These are phyloP conservation scores for Dicyrtoma fusca DNA, from an alignment of 2,888 invertebrate genomes.

Conservation along the genomic window DNA sequence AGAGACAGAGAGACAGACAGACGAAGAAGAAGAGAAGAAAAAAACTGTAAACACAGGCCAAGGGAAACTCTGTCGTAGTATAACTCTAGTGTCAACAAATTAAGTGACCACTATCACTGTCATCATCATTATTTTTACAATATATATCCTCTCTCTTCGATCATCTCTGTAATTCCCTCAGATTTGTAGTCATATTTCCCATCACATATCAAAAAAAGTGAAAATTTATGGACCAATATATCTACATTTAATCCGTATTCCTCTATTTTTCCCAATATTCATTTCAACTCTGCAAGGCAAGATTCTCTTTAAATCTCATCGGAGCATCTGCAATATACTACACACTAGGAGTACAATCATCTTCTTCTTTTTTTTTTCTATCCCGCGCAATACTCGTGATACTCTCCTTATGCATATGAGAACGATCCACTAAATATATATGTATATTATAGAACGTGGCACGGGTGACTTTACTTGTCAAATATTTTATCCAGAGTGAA, in stretches of 20 bases:
- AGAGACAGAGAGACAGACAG: background rate
- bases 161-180: background rate
- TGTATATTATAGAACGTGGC: too few species aligned
- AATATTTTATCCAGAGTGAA: too few species aligned
- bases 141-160: background rate
- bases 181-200: background rate
- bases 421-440: too few species aligned
- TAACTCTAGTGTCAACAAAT: slow-evolving; percentile 13
- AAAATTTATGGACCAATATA: slow-evolving; percentile 34
- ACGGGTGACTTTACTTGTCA: too few species aligned
- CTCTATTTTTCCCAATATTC: background rate
- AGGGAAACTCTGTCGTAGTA: background rate
- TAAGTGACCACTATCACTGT: slow-evolving; percentile 21
- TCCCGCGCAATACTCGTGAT: too few species aligned
- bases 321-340: too few species aligned
- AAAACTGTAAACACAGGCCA: slow-evolving; percentile 15
- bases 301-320: too few species aligned
- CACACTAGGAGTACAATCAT: too few species aligned
- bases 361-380: too few species aligned
- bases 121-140: slow-evolving; percentile 8
- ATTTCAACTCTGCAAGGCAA: too few species aligned
- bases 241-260: too few species aligned
- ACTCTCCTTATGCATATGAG: too few species aligned
- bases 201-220: slow-evolving; percentile 24
- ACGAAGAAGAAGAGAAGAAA: slow-evolving; percentile 8